These are phyloP conservation scores for Bufo bufo DNA, from an alignment of 2,113 vertebrate genomes.

Conservation along the genomic window DNA sequence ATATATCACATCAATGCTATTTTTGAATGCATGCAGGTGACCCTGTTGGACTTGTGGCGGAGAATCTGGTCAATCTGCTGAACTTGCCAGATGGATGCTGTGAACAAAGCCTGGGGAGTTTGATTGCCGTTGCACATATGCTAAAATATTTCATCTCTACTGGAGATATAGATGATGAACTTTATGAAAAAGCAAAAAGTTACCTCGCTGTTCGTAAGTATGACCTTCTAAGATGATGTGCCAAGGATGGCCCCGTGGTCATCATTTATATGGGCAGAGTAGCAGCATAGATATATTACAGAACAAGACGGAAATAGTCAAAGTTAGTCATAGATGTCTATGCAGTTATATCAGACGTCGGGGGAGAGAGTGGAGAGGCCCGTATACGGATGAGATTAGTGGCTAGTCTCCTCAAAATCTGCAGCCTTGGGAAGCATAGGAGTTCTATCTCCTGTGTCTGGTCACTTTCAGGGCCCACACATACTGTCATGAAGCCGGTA, in stretches of 20 bases:
- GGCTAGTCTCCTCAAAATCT: neutral
- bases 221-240: neutral
- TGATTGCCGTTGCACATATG: slow-evolving; percentile 76
- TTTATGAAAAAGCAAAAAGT: slow-evolving; percentile 62
- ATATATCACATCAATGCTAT: neutral
- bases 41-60: slow-evolving; percentile 70
- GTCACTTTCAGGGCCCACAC: neutral
- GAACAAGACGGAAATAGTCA: too few species aligned
- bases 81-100: slow-evolving; percentile 73
- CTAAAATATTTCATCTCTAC: slow-evolving; percentile 72
- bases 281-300: too few species aligned
- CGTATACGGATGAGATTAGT: neutral
- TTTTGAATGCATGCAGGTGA: slow-evolving; percentile 67
- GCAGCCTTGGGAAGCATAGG: too few species aligned
- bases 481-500: neutral
- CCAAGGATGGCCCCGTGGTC: neutral
- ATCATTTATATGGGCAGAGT: neutral
- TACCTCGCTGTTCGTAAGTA: slow-evolving; percentile 69
- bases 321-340: too few species aligned
- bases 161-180: slow-evolving; percentile 65
- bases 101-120: slow-evolving; percentile 78
- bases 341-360: neutral
- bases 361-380: too few species aligned
- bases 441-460: too few species aligned
- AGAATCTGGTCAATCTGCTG: slow-evolving; percentile 71